Conservation (phyloP, 2,888 invertebrate genomes). For the Nephrotoma guestfalica region DNA sequence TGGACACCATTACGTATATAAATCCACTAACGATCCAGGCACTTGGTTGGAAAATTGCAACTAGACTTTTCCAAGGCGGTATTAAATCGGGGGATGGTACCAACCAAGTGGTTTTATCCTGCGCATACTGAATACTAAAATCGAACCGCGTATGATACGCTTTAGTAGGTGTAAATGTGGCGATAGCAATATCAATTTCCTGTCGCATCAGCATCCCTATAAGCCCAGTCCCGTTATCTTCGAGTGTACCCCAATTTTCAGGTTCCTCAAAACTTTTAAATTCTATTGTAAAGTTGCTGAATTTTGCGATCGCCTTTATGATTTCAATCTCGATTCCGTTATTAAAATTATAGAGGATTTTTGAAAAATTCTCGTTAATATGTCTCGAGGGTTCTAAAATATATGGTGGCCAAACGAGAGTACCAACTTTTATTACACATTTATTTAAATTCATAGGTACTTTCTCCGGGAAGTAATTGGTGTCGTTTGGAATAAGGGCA, state of each 20-base stretch:
- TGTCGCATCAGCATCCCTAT: neutral
- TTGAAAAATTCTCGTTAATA: neutral
- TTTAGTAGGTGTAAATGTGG: neutral
- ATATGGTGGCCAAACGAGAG: conserved; percentile 5
- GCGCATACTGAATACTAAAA: conserved; percentile 7
- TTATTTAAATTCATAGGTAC: neutral
- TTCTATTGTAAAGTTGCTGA: neutral
- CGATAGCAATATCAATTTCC: conserved; percentile 2
- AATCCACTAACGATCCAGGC: conserved; percentile 5
- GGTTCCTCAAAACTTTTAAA: neutral
- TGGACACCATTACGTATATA: neutral
- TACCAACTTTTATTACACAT: neutral
- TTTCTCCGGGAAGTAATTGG: neutral
- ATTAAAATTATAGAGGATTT: neutral
- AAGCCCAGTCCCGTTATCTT: conserved; percentile 3
- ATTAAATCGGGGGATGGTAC: neutral
- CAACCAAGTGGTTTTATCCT: conserved; percentile 7
- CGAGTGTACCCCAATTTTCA: conserved; percentile 6
- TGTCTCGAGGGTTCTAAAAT: neutral
- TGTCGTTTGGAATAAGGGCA: neutral
- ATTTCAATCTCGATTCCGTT: conserved; percentile 6
- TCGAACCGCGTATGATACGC: neutral
- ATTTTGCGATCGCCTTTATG: neutral
- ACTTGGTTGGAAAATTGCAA: neutral
- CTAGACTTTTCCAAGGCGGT: conserved; percentile 4